Base-by-base conservation (phyloP, 2,888 invertebrate genomes). In the Cyaniris semiargus region DNA sequence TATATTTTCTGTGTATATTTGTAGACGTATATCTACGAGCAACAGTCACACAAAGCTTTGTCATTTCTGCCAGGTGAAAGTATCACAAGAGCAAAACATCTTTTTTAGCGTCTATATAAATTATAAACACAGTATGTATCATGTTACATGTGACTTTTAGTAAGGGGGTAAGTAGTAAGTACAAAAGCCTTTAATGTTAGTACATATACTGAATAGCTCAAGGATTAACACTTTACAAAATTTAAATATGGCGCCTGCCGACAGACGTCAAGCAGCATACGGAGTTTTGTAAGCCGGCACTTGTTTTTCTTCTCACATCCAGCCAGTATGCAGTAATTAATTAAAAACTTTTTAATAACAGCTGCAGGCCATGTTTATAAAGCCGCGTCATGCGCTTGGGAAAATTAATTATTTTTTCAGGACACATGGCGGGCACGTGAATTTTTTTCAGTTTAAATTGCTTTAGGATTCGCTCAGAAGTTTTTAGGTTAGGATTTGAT, bases 301-400 rank as follows among this genome's bases (percentile, higher is more conserved):
- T 72, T 72, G 72, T 44, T 72, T 74, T 74, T 74, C 74, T 74
- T 74, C 48, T 74, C 74, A 74, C 74, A 74, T 48, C 18, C 44
- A 53, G 27, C 48, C 15, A 18, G 74, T 74, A 38, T 48, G 48
- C 74, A 48, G 74, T 74, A 74, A 74, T 74, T 74, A 74, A 74
- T 74, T 74, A 48, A 74, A 74, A 48, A 74, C 48, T 74, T 48
- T 74, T 74, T 74, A 53, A 74, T 74, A 74, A 74, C 74, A 74
- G 74, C 74, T 74, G 74, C 74, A 15, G 53, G 27, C 18, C 74
- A 48, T 74, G 44, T 74, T 74, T 53, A 48, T 74, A 53, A 74
- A 74, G 74, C 34, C 74, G 44, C 21, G 23, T 53, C 74, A 53
- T 48, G 21, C 44, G 74, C 74, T 53, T 74, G 74, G 74, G 74